phyloP scores from a whole-genome alignment of 2,888 invertebrate species.

The Caenorhabditis imperialis region DNA sequence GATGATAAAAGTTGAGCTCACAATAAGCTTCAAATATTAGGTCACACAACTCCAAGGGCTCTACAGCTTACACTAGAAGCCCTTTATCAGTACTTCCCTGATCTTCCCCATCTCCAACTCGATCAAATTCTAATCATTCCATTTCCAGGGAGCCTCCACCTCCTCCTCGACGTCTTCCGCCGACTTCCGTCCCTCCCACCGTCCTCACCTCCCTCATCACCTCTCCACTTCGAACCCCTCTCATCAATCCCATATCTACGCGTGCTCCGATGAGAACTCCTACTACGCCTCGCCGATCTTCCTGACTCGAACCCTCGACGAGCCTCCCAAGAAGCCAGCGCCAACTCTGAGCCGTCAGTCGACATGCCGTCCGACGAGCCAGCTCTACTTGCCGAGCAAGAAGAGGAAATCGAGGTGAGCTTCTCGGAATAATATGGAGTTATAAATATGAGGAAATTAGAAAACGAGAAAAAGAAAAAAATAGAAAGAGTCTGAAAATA shows the following conservation, averaged over 20 bases:
- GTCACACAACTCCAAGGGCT: neutral
- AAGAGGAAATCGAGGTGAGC: constrained; percentile 56
- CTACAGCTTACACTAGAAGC: neutral
- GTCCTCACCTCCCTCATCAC: neutral
- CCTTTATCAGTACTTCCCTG: too few species aligned
- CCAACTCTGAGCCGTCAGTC: constrained; percentile 60
- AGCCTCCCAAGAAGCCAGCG: constrained; percentile 56
- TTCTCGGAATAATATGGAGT: too few species aligned
- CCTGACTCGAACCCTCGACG: constrained; percentile 24
- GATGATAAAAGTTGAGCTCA: too few species aligned
- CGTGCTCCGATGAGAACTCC: constrained; percentile 56
- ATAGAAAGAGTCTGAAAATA: neutral
- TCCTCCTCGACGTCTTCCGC: constrained; percentile 16
- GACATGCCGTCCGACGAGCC: constrained; percentile 66
- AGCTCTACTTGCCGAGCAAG: constrained; percentile 66
- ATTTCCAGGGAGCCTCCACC: constrained; percentile 31
- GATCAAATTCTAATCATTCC: too few species aligned
- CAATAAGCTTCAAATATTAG: too few species aligned
- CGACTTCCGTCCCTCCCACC: neutral
- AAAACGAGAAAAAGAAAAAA: too few species aligned
- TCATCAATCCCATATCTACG: constrained; percentile 37
- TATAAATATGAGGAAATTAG: too few species aligned
- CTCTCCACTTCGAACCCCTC: neutral
- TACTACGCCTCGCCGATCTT: constrained; percentile 56
- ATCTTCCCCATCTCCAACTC: too few species aligned